Conservation (phyloP, 2,888 invertebrate species). For the Apodemia duryi region DNA sequence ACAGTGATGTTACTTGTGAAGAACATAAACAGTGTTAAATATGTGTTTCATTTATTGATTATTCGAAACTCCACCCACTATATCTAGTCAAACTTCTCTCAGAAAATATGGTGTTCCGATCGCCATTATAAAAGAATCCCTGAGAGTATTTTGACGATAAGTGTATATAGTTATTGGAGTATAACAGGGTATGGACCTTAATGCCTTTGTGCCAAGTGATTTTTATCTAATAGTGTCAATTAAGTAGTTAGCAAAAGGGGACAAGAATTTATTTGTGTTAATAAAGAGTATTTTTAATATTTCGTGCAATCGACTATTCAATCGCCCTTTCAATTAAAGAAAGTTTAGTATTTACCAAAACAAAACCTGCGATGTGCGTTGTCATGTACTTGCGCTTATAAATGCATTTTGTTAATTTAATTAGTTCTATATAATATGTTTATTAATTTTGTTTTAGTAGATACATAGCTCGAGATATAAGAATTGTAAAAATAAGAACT, state of each 20-base stretch:
- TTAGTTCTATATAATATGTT: slow-evolving; percentile 54
- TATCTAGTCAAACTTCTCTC: slow-evolving; percentile 74
- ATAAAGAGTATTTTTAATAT: slow-evolving; percentile 61
- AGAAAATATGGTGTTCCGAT: slow-evolving; percentile 49
- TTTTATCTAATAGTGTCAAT: slow-evolving; percentile 74
- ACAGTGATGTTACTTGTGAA: slow-evolving; percentile 57
- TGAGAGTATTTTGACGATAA: slow-evolving; percentile 72
- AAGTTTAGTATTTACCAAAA: slow-evolving; percentile 48
- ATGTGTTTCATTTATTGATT: slow-evolving; percentile 37
- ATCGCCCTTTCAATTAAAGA: slow-evolving; percentile 44
- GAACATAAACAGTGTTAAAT: slow-evolving; percentile 42
- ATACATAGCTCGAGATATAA: slow-evolving; percentile 36
- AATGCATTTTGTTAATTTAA: slow-evolving; percentile 74
- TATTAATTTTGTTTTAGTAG: slow-evolving; percentile 53
- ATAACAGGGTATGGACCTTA: slow-evolving; percentile 75
- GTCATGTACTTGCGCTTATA: slow-evolving; percentile 45
- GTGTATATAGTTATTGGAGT: slow-evolving; percentile 60
- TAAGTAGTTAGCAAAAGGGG: slow-evolving; percentile 66
- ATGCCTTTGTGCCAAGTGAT: slow-evolving; percentile 79
- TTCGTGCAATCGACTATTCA: slow-evolving; percentile 66
- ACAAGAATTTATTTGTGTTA: slow-evolving; percentile 66
- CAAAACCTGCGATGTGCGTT: slow-evolving; percentile 21
- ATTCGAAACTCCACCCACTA: slow-evolving; percentile 53
- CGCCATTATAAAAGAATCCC: slow-evolving; percentile 39
- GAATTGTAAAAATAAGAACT: slow-evolving; percentile 31